Evolutionary conservation across 2,888 invertebrate species (phyloP), one percentile per base, ranked within the genome.

Genomic region (Homarus gammarus): DNA sequence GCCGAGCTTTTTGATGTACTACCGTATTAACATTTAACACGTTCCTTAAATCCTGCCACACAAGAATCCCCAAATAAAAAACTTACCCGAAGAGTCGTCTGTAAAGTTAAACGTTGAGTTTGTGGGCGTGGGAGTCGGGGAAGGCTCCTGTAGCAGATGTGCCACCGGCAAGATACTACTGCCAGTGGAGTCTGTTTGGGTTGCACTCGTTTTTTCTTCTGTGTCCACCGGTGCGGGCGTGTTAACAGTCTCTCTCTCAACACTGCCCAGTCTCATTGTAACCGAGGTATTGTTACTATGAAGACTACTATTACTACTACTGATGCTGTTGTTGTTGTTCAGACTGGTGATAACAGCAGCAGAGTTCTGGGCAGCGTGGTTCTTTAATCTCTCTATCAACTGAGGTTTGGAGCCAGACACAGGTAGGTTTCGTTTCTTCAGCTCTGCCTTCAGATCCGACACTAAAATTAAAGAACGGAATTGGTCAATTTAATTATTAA

Each of bases 331-430:
- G 72, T 68, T 84, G 72, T n/a, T 73, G 38, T 64, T 82, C 40
- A 68, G 44, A 73, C 36, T 73, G 12, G 51, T 73, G 36, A 38
- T 33, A 8, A 44, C 38, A 36, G 22, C 56, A 38, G 56, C 36
- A 56, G 73, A 33, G 38, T 49, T 44, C 10, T 81, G 81, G 64
- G 81, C 73, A 22, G 83, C 84, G 38, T 84, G 84, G 38, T 73
- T 75, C 51, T 89, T 90, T 87, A 99, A 94, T 70, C 99, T 95
- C 93, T 99, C 98, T 89, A 99, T 97, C 70, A 99, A 94, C 93
- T 98, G 98, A 12, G 98, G 98, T 93, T 99, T 99, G 0, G 99
- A 97, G 0, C 99, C 99, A 18, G 99, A 99, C 0, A 99, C 99
- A 6, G 99, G 98, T 90, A 99, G 95, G 94, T 97, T 98, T 79